phyloP scores from a whole-genome alignment of 2,797 vertebrate species.

The Alosa sapidissima region DNA sequence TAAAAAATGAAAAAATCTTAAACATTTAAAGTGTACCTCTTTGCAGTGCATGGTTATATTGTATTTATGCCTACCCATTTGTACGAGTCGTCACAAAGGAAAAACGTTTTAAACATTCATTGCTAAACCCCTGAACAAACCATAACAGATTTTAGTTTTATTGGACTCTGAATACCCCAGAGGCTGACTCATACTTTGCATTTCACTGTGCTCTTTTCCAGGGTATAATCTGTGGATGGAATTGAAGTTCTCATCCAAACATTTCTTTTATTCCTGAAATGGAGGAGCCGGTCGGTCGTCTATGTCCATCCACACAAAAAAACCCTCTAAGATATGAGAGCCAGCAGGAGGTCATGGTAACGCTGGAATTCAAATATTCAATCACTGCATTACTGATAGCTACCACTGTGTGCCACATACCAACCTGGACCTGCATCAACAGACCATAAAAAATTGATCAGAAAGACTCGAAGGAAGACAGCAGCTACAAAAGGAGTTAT shows the following conservation, averaged over 20 bases:
- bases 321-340: background rate
- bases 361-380: background rate
- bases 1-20: background rate
- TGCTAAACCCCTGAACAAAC: background rate
- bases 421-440: background rate
- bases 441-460: background rate
- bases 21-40: background rate
- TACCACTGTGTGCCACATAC: background rate
- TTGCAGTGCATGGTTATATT: background rate
- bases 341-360: background rate
- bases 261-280: background rate
- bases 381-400: background rate
- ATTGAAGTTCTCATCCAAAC: background rate
- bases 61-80: background rate
- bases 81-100: background rate
- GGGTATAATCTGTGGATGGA: background rate
- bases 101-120: background rate
- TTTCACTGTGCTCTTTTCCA: background rate
- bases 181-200: background rate
- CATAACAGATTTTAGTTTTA: background rate
- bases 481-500: background rate
- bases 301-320: background rate
- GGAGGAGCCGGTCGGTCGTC: background rate
- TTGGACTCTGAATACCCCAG: background rate
- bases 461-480: background rate